Evolutionary conservation across 2,888 invertebrate genomes (phyloP), one percentile per base, ranked within the genome.

Genomic region (Drosophila nr. perissopoda): DNA sequence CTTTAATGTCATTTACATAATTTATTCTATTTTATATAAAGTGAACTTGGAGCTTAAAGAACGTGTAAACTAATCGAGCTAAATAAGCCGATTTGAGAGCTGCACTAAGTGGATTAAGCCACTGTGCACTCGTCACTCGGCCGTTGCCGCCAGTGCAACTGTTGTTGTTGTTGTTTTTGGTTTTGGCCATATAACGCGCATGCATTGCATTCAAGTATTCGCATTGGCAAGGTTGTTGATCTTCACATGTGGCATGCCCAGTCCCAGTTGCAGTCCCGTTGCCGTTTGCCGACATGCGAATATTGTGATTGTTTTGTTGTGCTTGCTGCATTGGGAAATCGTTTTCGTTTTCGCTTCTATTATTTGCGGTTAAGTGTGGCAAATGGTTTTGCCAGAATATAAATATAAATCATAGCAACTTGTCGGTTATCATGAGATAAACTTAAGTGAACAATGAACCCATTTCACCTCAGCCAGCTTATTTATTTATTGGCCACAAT

Each of bases 151-250:
- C 51, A 57, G 16, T 53, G 57, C 25, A 33, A 52, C 48, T 31
- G 31, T 21, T n/a, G 64, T 18, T 48, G 66, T 61, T 63, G 60
- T 52, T 57, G 66, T 53, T 75, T 61, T 67, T 68, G 57, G 60
- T 69, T 80, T 73, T 73, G 66, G 83, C 81, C 78, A 78, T 86
- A 65, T 75, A 79, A 77, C 85, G 80, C 83, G 74, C 64, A 75
- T 78, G 88, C 79, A 78, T 73, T 58, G 81, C 86, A 83, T 80
- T 86, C 87, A 70, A 70, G 80, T 82, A 60, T 66, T 69, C 82
- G 75, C 79, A 87, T 78, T 83, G 83, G 87, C 89, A 79, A 90
- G 86, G 86, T 87, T 90, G 87, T 87, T 87, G 86, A 90, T 87
- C 86, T 89, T 87, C 90, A 79, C 73, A 75, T 68, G 80, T 73